Evolutionary conservation across 2,888 invertebrate genomes (phyloP), one percentile per base, ranked within the genome.

Genomic region (Ophraella communa): DNA sequence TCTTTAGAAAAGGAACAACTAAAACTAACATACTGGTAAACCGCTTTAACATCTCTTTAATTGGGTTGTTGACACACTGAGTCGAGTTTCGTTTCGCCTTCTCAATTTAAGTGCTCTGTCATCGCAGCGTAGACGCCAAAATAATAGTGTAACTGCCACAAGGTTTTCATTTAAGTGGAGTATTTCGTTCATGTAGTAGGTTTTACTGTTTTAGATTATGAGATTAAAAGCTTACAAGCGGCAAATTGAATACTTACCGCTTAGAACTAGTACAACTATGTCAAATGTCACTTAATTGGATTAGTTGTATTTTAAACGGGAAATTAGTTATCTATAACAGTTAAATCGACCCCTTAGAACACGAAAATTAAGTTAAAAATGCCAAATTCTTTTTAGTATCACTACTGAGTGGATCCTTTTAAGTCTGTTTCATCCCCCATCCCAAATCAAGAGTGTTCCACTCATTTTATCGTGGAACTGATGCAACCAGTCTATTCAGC

Each of bases 11-110:
- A 67, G 52, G 59, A 59, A 24, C n/a, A n/a, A n/a, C 67, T 62
- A 54, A 61, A 61, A 62, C 61, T 55, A 64, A 64, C 62, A 67
- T 69, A 70, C 66, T 69, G 73, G 66, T 67, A 70, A 73, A 72
- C 73, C 70, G 68, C 71, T 71, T 65, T 74, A 75, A 75, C 75
- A 70, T 74, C 72, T 73, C 72, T 75, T 77, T 78, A 78, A 78
- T 78, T 77, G 76, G 74, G 71, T 71, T 77, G 78, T 78, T 77
- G 77, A 78, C 76, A 75, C 75, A 73, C 73, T 67, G 64, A 30
- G 51, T 57, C 30, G 39, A 63, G 47, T 63, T 33, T 53, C 33
- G 58, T 47, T 52, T 53, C 53, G 58, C 56, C 63, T 59, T 59
- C 55, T 58, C 62, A 59, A 65, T 55, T 52, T 62, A 65, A 65